Evolutionary conservation across 2,888 invertebrate species (phyloP).

Genomic region (Lutraria lutraria): DNA sequence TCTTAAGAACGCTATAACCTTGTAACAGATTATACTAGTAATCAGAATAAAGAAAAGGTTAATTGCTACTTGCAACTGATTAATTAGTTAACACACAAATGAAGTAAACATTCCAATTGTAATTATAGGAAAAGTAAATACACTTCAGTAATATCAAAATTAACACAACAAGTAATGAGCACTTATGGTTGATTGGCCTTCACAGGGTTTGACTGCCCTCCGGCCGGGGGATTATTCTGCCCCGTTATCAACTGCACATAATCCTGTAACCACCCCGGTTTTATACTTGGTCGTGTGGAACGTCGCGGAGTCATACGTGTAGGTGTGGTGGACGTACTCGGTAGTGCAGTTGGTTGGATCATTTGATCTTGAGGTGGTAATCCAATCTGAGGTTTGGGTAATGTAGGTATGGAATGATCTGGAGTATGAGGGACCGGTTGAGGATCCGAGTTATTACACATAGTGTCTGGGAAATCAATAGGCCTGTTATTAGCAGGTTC

Average conservation of each 20-base stretch:
- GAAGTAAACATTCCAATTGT: slow-evolving; percentile 31
- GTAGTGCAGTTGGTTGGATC: slow-evolving; percentile 24
- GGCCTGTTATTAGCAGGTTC: slow-evolving; percentile 13
- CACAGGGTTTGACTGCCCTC: slow-evolving; percentile 21
- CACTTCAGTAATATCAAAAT: background rate
- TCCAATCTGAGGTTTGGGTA: background rate
- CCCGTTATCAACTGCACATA: slow-evolving; percentile 35
- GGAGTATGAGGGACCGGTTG: slow-evolving; percentile 16
- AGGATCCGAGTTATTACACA: slow-evolving; percentile 14
- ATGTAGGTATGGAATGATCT: slow-evolving; percentile 8
- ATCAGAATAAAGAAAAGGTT: slow-evolving; percentile 4
- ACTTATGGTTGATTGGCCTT: slow-evolving; percentile 23
- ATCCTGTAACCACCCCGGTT: slow-evolving; percentile 23
- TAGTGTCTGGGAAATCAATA: slow-evolving; percentile 22
- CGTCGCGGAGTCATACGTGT: slow-evolving; percentile 22
- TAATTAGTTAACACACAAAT: slow-evolving; percentile 33
- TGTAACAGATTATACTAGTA: slow-evolving; percentile 4
- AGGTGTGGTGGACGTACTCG: background rate
- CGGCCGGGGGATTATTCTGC: slow-evolving; percentile 26
- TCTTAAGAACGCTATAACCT: background rate
- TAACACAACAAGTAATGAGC: slow-evolving; percentile 17
- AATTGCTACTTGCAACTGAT: slow-evolving; percentile 26
- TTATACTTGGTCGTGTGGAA: slow-evolving; percentile 19
- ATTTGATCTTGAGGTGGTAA: slow-evolving; percentile 21
- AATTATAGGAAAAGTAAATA: background rate